phyloP scores from a whole-genome alignment of 2,797 vertebrate genomes.

The Ctenochaetus hawaiiensis region DNA sequence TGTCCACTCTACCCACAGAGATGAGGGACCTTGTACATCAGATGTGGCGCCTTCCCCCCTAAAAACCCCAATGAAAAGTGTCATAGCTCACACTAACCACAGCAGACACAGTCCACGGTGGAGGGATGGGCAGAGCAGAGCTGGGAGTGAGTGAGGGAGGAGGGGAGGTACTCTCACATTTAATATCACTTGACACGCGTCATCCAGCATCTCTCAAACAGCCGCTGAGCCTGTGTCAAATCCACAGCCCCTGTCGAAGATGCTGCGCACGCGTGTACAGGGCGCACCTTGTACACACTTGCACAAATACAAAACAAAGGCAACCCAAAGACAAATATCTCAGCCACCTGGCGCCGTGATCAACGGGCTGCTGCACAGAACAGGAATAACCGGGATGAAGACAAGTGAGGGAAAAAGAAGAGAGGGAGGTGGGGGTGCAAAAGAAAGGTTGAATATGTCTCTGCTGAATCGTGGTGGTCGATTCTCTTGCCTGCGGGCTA shows the following conservation, averaged over 20 bases:
- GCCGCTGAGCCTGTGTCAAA: slow-evolving; percentile 72
- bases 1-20: slow-evolving; percentile 49
- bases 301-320: slow-evolving; percentile 57
- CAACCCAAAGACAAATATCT: slow-evolving; percentile 57
- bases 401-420: slow-evolving; percentile 44
- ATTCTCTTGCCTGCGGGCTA: slow-evolving; percentile 80
- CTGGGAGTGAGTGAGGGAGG: slow-evolving; percentile 30
- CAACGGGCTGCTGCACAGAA: slow-evolving; percentile 52
- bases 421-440: slow-evolving; percentile 19
- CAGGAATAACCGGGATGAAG: slow-evolving; percentile 65
- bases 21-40: slow-evolving; percentile 58
- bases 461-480: slow-evolving; percentile 77
- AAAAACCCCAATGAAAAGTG: slow-evolving; percentile 65
- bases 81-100: slow-evolving; percentile 77
- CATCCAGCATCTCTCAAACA: slow-evolving; percentile 78
- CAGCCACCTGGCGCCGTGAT: slow-evolving; percentile 60
- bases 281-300: slow-evolving; percentile 41
- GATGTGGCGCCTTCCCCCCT: slow-evolving; percentile 31
- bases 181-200: slow-evolving; percentile 84
- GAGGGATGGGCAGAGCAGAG: slow-evolving; percentile 40
- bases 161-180: slow-evolving; percentile 70
- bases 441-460: slow-evolving; percentile 72
- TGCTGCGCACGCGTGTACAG: slow-evolving; percentile 5
- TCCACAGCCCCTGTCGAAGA: slow-evolving; percentile 44
- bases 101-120: slow-evolving; percentile 64